These are phyloP conservation scores for Phortica okadai DNA, from an alignment of 2,888 invertebrate species.

Conservation along the genomic window DNA sequence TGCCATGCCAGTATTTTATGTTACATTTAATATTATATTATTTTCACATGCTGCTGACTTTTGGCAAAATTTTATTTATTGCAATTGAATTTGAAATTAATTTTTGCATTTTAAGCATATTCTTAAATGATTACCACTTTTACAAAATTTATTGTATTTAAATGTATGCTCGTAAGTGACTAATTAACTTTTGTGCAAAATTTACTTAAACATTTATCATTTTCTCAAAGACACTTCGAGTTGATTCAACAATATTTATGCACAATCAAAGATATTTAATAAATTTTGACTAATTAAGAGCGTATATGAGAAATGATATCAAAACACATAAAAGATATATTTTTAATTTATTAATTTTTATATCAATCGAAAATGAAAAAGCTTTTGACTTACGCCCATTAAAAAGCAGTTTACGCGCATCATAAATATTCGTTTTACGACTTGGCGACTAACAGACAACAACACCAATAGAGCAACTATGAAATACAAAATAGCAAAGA, in stretches of 20 bases:
- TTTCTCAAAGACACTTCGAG: not conserved
- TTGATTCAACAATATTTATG: too few relatives aligned
- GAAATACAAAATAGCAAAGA: conserved; percentile 31
- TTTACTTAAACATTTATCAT: not conserved
- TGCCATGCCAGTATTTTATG: not conserved
- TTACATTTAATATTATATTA: not conserved
- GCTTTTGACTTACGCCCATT: conserved; percentile 42
- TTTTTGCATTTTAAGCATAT: not conserved
- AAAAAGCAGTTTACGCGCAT: conserved; percentile 50
- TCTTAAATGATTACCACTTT: not conserved
- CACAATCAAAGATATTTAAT: not conserved
- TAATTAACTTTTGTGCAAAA: not conserved
- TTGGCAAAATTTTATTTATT: not conserved
- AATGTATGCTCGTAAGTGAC: not conserved
- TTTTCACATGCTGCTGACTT: not conserved
- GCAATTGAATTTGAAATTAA: not conserved
- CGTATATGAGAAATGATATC: too few relatives aligned
- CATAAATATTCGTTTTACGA: conserved; percentile 61
- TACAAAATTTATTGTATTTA: not conserved
- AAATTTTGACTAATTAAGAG: not conserved
- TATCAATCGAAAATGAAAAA: not conserved
- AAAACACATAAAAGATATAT: too few relatives aligned
- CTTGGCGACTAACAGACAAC: not conserved
- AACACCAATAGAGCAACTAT: not conserved
- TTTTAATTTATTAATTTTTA: not conserved